Base-by-base conservation (phyloP, 2,113 vertebrate genomes). In the Rutilus rutilus region DNA sequence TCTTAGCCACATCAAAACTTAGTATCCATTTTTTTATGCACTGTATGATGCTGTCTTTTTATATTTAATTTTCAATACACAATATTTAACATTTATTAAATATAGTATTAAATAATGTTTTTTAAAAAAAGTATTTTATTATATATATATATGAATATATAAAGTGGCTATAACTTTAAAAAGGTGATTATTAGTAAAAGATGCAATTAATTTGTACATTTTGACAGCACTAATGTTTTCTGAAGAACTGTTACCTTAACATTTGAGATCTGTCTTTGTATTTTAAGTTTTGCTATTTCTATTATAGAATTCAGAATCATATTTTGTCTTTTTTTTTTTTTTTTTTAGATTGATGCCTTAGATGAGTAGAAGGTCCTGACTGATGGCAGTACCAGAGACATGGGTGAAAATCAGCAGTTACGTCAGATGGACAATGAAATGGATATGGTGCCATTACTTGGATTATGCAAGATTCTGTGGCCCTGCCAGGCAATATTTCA, bases 291-390 rank as follows among this genome's bases (percentile, higher is more conserved):
- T 75, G 42, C 47, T 50, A 14, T 77, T 54, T 54, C 3, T 33
- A 4, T 77, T 52, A 21, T n/a, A 77, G 7, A 77, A 52, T 30
- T 19, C 17, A 77, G 45, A 76, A 27, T 11, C 21, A 42, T 14
- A 3, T 65, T 65, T 75, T 27, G 3, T 47, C 1, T 33, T 45
- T 90, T 91, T 69, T 33, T 33, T 9, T 33, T n/a, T n/a, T n/a
- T 75, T 84, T 91, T 90, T 88, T 91, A 94, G 93, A 93, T 94
- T 94, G 92, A 93, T 93, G 90, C 92, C 92, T 90, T 93, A 92
- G 89, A 89, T 92, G 92, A 92, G 91, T 89, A 27, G 89, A 91
- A 92, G 91, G 6, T 93, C 92, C 92, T 93, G 91, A 91, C 92
- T 90, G 92, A 90, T 90, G 90, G 91, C 91, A 92, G 91, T 90